A percentile compares a stretch with the other conserved stretches of the same genome.
These are phyloP conservation scores for Julus scanicus DNA, from an alignment of 2,888 invertebrate genomes.

Conservation along the genomic window DNA sequence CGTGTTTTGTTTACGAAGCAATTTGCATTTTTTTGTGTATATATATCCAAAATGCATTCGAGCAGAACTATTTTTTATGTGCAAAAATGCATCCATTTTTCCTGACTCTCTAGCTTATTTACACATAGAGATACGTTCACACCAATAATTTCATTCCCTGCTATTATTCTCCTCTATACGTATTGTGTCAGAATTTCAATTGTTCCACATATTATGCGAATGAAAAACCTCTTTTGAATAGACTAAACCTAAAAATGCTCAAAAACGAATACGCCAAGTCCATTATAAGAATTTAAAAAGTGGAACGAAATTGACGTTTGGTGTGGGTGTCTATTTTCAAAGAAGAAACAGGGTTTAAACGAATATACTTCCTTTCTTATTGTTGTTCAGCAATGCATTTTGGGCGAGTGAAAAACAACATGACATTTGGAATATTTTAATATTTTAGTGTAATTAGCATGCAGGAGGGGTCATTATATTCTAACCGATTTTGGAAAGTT, in stretches of 20 bases:
- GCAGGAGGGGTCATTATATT: conserved; percentile 29
- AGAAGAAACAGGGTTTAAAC: conserved; percentile 18
- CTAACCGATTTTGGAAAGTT: background rate
- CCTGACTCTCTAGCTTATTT: background rate
- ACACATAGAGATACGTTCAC: background rate
- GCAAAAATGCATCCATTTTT: conserved; percentile 2
- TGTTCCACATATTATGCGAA: conserved; percentile 30
- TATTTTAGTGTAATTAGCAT: background rate
- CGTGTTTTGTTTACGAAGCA: background rate
- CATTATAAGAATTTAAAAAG: conserved; percentile 12
- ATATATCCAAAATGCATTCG: conserved; percentile 23
- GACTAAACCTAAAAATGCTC: background rate
- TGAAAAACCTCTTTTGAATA: conserved; percentile 6
- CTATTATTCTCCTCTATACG: conserved; percentile 18
- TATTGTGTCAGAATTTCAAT: background rate
- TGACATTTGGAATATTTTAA: conserved; percentile 10
- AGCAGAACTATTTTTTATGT: conserved; percentile 23
- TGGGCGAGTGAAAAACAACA: background rate
- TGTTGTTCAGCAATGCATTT: background rate
- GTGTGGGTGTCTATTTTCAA: conserved; percentile 29
- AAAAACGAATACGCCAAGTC: background rate
- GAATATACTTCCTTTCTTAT: conserved; percentile 22
- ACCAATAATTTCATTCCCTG: conserved; percentile 30
- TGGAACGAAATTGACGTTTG: conserved; percentile 36
- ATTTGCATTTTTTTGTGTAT: background rate